A percentile compares a stretch with the other conserved stretches of the same genome.
Conservation (phyloP, 2,113 vertebrate genomes). For the Pipra filicauda region DNA sequence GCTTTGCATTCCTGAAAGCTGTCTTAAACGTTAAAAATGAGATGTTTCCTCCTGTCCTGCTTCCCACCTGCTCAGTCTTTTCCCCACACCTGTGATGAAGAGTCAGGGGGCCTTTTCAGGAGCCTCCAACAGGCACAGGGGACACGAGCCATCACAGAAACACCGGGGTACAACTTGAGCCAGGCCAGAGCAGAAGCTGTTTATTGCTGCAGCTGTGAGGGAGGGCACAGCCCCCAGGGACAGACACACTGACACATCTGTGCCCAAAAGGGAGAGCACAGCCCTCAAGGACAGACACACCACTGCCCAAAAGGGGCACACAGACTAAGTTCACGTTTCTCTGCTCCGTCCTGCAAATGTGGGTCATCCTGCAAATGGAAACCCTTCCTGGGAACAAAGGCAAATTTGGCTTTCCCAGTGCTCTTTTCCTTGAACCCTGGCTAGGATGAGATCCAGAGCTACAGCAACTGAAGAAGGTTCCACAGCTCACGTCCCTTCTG, state of each 20-base stretch:
- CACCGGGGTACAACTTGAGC: accelerated
- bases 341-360: neutral
- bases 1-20: neutral
- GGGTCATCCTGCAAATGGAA: neutral
- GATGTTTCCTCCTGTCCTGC: neutral
- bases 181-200: neutral
- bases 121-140: neutral
- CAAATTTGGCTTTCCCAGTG: neutral
- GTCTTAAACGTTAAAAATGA: neutral
- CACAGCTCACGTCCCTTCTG: neutral
- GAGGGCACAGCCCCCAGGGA: neutral
- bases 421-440: neutral
- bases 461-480: neutral
- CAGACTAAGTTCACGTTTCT: neutral
- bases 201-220: neutral
- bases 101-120: too few species aligned
- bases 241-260: too few species aligned
- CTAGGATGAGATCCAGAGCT: neutral
- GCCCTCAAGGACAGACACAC: neutral
- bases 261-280: neutral
- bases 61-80: neutral
- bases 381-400: neutral
- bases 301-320: neutral
- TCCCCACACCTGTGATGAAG: neutral
- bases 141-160: neutral